Evolutionary conservation across 2,888 invertebrate genomes (phyloP), one percentile per base, ranked within the genome.

Genomic region (Hyposoter didymator): DNA sequence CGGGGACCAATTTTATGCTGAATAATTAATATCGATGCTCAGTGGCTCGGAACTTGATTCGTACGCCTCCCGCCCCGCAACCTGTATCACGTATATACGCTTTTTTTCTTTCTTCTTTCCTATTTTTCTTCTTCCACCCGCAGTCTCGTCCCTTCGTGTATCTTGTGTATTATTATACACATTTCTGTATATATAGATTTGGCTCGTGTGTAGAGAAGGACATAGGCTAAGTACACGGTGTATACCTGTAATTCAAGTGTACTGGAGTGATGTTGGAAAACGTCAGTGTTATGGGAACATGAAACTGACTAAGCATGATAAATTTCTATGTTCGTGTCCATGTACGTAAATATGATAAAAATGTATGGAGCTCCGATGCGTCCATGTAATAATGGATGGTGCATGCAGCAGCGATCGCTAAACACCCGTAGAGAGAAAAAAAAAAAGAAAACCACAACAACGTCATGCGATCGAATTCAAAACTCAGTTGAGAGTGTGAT

Each of bases 1-100:
- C 52, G 52, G 69, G 19, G 82, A 80, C 12, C 84, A 85, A 84
- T 84, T 85, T 79, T 52, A 78, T 87, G 66, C 78, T 90, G 90
- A 89, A 90, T 91, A 90, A 90, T 90, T 90, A 88, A 91, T 90
- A 85, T 88, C 85, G 67, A 82, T 88, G 87, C 84, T 89, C 88
- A 83, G 82, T 85, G 87, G 88, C 80, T 87, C 88, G 87, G 79
- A 87, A 86, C 85, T 75, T 39, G 19, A 72, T 82, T 79, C 86
- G 86, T 86, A 84, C 84, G 78, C 67, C 84, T 74, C 76, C 59
- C 49, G 75, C 82, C 76, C 59, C 49, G 75, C 82, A 79, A 86
- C 78, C 79, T 88, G 84, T 74, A 87, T 81, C 84, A 69, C 64
- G 43, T 70, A 76, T 47, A 69, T 28, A 28, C 28, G 28, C 28